Evolutionary conservation across 2,113 vertebrate species (phyloP).

Genomic region (Nothocercus julius): DNA sequence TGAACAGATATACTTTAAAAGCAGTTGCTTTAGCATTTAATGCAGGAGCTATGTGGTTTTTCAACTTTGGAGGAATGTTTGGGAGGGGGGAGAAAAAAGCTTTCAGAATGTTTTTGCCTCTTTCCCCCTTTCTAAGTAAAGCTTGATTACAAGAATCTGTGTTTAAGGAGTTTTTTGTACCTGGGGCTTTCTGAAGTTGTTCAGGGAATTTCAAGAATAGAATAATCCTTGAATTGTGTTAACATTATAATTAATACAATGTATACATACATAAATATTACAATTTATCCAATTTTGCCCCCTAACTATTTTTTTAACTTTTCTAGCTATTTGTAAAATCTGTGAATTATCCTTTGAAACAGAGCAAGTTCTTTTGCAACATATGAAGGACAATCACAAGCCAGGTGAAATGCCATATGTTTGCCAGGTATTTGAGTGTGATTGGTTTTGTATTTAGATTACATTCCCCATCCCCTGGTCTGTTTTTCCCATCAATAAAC

Average conservation of each 20-base stretch:
- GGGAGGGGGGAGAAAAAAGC: not conserved
- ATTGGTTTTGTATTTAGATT: not conserved
- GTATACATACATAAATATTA: not conserved
- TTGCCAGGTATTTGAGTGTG: constrained; percentile 86
- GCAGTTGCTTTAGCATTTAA: not conserved
- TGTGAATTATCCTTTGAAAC: constrained; percentile 98
- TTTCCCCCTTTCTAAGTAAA: not conserved
- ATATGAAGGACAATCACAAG: constrained; percentile 99
- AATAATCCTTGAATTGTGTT: not conserved
- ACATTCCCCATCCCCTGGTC: no score
- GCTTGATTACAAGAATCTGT: not conserved
- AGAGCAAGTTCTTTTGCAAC: constrained; percentile 95
- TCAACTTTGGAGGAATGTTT: not conserved
- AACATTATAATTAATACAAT: not conserved
- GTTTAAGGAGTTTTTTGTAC: not conserved
- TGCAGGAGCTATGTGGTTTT: not conserved
- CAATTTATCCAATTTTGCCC: not conserved
- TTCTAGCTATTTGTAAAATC: constrained; percentile 95
- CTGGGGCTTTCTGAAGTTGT: not conserved
- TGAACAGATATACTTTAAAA: not conserved
- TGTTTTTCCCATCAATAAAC: not conserved
- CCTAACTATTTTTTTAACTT: not conserved
- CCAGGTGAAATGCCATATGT: constrained; percentile 99
- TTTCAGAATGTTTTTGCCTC: not conserved
- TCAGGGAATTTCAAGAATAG: not conserved